These are phyloP conservation scores for Halcyon senegalensis DNA, from an alignment of 2,113 vertebrate genomes.

Conservation along the genomic window DNA sequence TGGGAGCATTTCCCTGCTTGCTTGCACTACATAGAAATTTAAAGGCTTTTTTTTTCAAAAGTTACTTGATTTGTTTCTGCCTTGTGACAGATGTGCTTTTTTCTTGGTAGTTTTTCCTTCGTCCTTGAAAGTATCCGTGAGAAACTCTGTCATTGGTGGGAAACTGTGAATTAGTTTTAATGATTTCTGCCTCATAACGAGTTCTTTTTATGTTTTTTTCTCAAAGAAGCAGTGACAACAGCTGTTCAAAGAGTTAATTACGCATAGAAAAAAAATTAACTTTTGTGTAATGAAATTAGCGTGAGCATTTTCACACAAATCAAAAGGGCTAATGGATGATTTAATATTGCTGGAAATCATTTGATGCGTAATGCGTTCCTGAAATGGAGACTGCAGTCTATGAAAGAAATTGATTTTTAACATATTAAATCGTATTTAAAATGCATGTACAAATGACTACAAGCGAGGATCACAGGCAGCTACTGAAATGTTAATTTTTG, in stretches of 20 bases:
- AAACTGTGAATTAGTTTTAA: not conserved
- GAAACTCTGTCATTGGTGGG: not conserved
- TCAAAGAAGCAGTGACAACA: not conserved
- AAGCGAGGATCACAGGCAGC: not conserved
- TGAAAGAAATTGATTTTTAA: not conserved
- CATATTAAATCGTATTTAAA: not conserved
- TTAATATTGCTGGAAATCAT: not conserved
- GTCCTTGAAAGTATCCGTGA: not conserved
- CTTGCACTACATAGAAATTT: not conserved
- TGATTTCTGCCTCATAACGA: not conserved
- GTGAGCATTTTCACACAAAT: not conserved
- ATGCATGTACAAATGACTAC: not conserved
- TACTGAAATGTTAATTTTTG: not conserved
- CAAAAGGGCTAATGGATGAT: not conserved
- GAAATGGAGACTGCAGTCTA: not conserved
- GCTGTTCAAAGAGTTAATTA: not conserved
- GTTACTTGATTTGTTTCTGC: not conserved
- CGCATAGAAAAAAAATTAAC: accelerated
- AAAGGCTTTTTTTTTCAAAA: not conserved
- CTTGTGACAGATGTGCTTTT: not conserved
- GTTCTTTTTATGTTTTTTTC: not conserved
- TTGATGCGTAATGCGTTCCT: not conserved
- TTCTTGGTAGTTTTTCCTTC: not conserved
- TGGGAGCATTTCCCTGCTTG: not conserved
- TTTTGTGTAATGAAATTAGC: not conserved